phyloP scores from a whole-genome alignment of 2,113 vertebrate genomes.

The Pomatostomus ruficeps region DNA sequence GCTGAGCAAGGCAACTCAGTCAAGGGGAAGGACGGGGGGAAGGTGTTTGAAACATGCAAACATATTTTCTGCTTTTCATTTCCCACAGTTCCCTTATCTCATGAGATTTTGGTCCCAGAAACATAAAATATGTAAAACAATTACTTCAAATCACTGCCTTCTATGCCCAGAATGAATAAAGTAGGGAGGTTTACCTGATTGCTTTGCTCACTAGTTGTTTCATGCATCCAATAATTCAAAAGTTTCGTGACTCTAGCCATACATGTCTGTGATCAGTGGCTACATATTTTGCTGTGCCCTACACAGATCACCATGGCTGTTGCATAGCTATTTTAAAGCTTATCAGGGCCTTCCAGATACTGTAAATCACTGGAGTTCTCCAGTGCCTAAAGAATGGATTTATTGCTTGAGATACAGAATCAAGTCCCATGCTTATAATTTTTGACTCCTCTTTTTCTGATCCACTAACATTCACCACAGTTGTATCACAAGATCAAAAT shows the following conservation, averaged over 20 bases:
- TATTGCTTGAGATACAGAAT: background rate
- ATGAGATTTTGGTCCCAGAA: background rate
- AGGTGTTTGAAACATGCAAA: background rate
- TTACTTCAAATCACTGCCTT: background rate
- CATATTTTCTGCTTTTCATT: background rate
- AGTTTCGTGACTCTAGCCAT: background rate
- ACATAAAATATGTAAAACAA: background rate
- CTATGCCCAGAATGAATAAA: background rate
- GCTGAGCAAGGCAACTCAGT: background rate
- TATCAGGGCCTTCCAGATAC: background rate
- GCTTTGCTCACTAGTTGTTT: background rate
- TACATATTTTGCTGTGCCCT: background rate
- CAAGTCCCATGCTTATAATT: background rate
- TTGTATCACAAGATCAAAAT: background rate
- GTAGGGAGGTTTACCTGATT: background rate
- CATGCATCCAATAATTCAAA: background rate
- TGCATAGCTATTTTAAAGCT: background rate
- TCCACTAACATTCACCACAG: background rate
- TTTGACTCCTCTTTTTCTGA: background rate
- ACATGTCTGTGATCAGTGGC: background rate
- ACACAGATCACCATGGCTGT: background rate
- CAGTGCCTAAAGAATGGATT: background rate
- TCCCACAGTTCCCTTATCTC: background rate
- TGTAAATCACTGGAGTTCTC: background rate
- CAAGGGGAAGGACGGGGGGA: fast-evolving